Conservation (phyloP, 2,888 invertebrate genomes). For the Bhutanitis thaidina region DNA sequence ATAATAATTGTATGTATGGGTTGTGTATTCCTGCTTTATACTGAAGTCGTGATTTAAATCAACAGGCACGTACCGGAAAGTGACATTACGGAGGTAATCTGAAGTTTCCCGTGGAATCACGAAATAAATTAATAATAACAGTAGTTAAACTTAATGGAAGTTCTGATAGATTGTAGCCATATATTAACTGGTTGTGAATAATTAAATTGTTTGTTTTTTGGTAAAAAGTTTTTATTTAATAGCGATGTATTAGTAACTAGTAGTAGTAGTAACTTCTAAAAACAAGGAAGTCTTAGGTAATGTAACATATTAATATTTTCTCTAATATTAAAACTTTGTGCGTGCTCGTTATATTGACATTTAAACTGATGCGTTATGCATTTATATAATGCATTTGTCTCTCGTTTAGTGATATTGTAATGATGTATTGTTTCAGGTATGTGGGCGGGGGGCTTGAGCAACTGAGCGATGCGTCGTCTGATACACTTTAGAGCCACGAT, state of each 20-base stretch:
- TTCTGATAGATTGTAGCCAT: not conserved
- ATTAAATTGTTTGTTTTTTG: not conserved
- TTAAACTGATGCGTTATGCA: slow-evolving; percentile 42
- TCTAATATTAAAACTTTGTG: too few relatives aligned
- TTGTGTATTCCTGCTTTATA: not conserved
- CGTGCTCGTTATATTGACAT: too few relatives aligned
- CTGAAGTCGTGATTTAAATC: slow-evolving; percentile 22
- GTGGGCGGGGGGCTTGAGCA: slow-evolving; percentile 59
- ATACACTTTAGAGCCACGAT: slow-evolving; percentile 50
- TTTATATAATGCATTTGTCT: slow-evolving; percentile 48
- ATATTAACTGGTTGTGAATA: not conserved
- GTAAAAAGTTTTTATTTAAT: too few relatives aligned
- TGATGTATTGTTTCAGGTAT: slow-evolving; percentile 79
- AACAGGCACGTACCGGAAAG: slow-evolving; percentile 23
- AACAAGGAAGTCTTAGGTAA: too few relatives aligned
- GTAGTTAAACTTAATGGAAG: too few relatives aligned
- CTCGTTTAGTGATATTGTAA: slow-evolving; percentile 67
- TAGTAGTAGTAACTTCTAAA: too few relatives aligned
- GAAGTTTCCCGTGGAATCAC: slow-evolving; percentile 26
- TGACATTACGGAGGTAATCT: slow-evolving; percentile 33
- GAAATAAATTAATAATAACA: too few relatives aligned
- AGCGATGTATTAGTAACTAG: too few relatives aligned
- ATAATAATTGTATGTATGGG: not conserved
- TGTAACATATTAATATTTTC: too few relatives aligned
- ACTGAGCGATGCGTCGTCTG: slow-evolving; percentile 49